These are phyloP conservation scores for Petrolisthes cinctipes DNA, from an alignment of 2,888 invertebrate genomes.

Conservation along the genomic window DNA sequence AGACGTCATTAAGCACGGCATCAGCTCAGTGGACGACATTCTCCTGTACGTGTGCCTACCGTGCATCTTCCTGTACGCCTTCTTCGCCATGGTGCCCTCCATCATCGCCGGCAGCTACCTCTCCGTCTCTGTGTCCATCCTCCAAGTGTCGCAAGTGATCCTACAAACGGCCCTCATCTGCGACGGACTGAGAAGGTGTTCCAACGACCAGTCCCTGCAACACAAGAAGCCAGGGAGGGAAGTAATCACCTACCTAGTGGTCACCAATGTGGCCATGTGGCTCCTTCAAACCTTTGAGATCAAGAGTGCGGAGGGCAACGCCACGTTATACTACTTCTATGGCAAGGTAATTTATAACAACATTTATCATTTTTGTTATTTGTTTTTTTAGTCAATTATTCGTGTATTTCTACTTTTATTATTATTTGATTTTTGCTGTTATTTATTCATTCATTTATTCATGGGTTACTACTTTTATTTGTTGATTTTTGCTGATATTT, in stretches of 20 bases:
- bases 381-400: too few relatives aligned
- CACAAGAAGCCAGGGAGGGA: constrained; percentile 81
- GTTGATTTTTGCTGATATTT: too few relatives aligned
- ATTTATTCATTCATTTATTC: too few relatives aligned
- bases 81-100: constrained; percentile 79
- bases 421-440: too few relatives aligned
- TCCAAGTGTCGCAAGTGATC: constrained; percentile 79
- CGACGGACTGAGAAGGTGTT: constrained; percentile 81
- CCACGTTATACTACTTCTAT: constrained; percentile 77
- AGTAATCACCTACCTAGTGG: constrained; percentile 81
- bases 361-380: too few relatives aligned
- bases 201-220: constrained; percentile 76
- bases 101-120: constrained; percentile 74
- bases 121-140: constrained; percentile 73
- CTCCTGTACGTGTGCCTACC: constrained; percentile 80
- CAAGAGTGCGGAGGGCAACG: constrained; percentile 73
- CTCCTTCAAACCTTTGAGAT: constrained; percentile 80
- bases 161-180: constrained; percentile 82
- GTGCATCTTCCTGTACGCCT: constrained; percentile 80
- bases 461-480: too few relatives aligned
- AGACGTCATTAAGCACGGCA: constrained; percentile 77
- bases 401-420: too few relatives aligned
- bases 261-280: constrained; percentile 84
- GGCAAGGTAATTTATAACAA: constrained; percentile 73
- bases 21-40: constrained; percentile 79